Base-by-base conservation (phyloP, 2,113 vertebrate genomes). In the Chroicocephalus ridibundus region DNA sequence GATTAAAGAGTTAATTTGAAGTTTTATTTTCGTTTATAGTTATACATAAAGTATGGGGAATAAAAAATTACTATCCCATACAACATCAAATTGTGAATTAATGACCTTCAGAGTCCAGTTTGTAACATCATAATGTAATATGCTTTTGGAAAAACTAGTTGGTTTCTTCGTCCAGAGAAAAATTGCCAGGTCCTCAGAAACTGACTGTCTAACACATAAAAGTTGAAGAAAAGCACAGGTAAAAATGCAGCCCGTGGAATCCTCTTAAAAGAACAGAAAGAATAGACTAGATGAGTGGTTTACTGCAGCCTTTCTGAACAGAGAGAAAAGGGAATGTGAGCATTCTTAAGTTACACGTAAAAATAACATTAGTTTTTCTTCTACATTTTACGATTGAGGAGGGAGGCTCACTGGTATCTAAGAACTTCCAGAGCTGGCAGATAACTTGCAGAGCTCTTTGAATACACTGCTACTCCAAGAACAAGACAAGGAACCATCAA, bases 281-380 rank as follows among this genome's bases (percentile, higher is more conserved):
- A 80, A 47, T 10, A 51, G 60, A 29, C 29, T 88, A 55, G 65
- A 34, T 77, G 82, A 91, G 42, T 85, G 86, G 57, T 94, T 94
- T 93, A 89, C 32, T 91, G 94, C 95, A 93, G 75, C 68, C 62
- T 40, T 83, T 88, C 62, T 2, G 46, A 95, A 47, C 58, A 82
- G 82, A 44, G 75, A 49, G 61, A 66, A 88, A 86, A 77, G 83
- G 52, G 69, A 93, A 77, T 44, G 78, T 86, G 85, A 83, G 46
- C 91, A 57, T 90, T 94, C 96, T 97, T 82, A 68, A 94, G 70
- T 94, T 93, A 94, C 95, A 91, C 71, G 88, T 94, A 95, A 96
- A 97, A 96, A 97, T 95, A 97, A 97, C 94, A 95, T 97, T 95
- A 95, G 91, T 88, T 96, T 97, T 96, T 88, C 84, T 94, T 85